Evolutionary conservation across 1,140 invertebrate species (phyloP).

Genomic region (Andricus grossulariae): DNA sequence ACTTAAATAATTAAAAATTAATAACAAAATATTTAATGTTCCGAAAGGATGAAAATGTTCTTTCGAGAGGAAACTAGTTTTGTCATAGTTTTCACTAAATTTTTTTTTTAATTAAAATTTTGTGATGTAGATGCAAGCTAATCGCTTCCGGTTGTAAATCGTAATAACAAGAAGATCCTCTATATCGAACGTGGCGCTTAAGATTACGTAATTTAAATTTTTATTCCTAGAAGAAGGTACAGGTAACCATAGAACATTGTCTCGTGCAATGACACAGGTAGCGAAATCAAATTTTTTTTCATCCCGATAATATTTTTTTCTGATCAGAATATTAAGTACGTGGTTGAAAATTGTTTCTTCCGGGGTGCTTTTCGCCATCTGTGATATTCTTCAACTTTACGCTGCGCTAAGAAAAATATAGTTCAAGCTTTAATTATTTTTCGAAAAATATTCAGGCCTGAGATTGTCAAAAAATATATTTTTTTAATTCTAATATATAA

Average conservation of each 20-base stretch:
- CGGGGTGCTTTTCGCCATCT: neutral
- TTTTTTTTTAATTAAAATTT: neutral
- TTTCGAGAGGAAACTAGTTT: neutral
- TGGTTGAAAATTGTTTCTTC: neutral
- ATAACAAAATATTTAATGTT: neutral
- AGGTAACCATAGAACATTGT: conserved; percentile 44
- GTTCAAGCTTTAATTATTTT: conserved; percentile 37
- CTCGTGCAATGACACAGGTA: conserved; percentile 34
- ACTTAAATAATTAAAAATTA: neutral
- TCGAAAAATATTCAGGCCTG: conserved; percentile 25
- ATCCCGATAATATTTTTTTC: conserved; percentile 3
- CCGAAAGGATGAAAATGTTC: too few species aligned
- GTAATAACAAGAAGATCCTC: conserved; percentile 28
- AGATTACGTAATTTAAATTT: conserved; percentile 34
- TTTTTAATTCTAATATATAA: too few species aligned
- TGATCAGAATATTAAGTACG: conserved; percentile 19
- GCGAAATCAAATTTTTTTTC: conserved; percentile 32
- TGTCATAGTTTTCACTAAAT: neutral
- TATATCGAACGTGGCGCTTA: conserved; percentile 30
- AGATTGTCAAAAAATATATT: too few species aligned
- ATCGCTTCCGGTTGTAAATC: conserved; percentile 27
- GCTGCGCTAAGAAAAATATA: conserved; percentile 29
- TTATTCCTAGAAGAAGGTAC: conserved; percentile 39
- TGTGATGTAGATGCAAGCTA: neutral
- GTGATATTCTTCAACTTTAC: neutral